phyloP scores from a whole-genome alignment of 1,140 invertebrate species.

The Bemisia tabaci region DNA sequence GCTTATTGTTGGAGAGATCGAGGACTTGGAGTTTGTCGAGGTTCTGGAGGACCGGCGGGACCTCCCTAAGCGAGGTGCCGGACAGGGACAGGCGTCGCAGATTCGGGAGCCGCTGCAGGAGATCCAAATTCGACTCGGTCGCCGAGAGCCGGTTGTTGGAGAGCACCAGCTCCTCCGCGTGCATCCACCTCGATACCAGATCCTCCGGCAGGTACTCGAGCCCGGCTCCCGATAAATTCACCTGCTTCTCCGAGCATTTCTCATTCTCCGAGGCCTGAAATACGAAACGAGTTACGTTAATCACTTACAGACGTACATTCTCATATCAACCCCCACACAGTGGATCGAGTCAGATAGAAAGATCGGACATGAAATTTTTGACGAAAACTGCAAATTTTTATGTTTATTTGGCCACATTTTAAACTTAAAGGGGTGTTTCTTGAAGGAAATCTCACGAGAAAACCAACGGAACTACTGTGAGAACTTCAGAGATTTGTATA shows the following conservation, averaged over 20 bases:
- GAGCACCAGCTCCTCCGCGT: slow-evolving; percentile 17
- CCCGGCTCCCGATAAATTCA: slow-evolving; percentile 41
- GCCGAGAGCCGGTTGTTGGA: slow-evolving; percentile 14
- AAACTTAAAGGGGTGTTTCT: too few species aligned
- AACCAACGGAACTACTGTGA: too few species aligned
- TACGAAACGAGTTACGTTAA: slow-evolving; percentile 13
- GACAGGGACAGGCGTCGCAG: slow-evolving; percentile 10
- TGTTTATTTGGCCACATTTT: too few species aligned
- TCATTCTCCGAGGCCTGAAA: slow-evolving; percentile 33
- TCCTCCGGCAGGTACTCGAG: slow-evolving; percentile 41
- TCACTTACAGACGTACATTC: too few species aligned
- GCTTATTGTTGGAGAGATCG: slow-evolving; percentile 53
- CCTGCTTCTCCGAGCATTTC: slow-evolving; percentile 26
- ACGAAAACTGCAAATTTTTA: too few species aligned
- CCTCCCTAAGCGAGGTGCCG: slow-evolving; percentile 16
- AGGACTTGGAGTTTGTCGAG: slow-evolving; percentile 42
- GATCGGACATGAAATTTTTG: too few species aligned
- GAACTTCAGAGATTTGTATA: too few species aligned
- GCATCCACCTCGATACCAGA: slow-evolving; percentile 31
- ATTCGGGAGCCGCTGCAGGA: slow-evolving; percentile 15
- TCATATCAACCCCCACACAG: too few species aligned
- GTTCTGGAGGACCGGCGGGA: slow-evolving; percentile 13
- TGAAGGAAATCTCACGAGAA: too few species aligned
- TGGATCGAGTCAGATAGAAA: too few species aligned
- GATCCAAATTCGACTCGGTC: slow-evolving; percentile 11